Conservation (phyloP, 2,113 vertebrate genomes). For the Dipodomys stephensi region DNA sequence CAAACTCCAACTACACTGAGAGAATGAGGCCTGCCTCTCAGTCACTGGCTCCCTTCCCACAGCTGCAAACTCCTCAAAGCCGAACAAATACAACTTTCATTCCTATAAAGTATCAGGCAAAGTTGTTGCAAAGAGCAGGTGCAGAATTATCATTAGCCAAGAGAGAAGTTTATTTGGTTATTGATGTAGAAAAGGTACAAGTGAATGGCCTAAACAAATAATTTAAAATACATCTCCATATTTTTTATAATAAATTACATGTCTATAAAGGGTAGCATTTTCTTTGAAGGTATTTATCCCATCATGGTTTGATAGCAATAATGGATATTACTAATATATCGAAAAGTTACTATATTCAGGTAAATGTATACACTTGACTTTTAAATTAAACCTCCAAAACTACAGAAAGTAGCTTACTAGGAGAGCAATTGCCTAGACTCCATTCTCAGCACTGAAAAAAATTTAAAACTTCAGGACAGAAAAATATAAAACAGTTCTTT, state of each 20-base stretch:
- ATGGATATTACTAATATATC: neutral
- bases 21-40: neutral
- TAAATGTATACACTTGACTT: neutral
- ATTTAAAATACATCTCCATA: neutral
- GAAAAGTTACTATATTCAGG: neutral
- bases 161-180: neutral
- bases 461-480: neutral
- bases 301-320: conserved; percentile 8
- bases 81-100: neutral
- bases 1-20: neutral
- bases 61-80: neutral
- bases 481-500: conserved; percentile 11
- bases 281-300: neutral
- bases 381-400: conserved; percentile 15
- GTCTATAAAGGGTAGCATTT: neutral
- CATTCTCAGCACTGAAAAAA: neutral
- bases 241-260: conserved; percentile 21
- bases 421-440: neutral
- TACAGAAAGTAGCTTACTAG: too few species aligned
- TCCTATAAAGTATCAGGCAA: neutral
- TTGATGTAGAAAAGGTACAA: neutral
- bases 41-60: neutral
- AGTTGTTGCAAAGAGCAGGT: neutral
- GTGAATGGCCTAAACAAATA: neutral
- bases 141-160: neutral